Conservation (phyloP, 2,797 vertebrate species). For the Delichon dasypus region DNA sequence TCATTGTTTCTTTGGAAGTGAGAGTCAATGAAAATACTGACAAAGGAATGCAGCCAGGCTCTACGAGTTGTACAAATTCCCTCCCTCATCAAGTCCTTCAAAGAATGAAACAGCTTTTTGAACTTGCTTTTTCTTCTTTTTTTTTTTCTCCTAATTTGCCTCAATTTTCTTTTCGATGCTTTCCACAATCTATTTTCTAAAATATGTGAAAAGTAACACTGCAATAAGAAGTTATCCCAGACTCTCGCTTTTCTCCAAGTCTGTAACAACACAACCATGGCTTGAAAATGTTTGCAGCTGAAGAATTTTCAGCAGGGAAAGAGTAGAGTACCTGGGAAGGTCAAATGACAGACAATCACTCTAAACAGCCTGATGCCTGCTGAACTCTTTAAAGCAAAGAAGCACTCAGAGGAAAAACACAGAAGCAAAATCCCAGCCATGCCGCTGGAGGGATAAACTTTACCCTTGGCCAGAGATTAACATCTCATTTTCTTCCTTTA, state of each 20-base stretch:
- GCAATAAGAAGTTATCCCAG: not conserved
- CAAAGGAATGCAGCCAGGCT: conserved; percentile 14
- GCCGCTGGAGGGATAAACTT: not conserved
- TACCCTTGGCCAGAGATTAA: not conserved
- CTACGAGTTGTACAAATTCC: not conserved
- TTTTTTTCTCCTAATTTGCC: not conserved
- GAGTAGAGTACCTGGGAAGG: not conserved
- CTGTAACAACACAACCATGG: not conserved
- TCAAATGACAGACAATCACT: not conserved
- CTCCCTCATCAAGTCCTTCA: not conserved
- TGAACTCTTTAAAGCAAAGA: not conserved
- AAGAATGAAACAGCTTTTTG: not conserved
- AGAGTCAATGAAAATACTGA: conserved; percentile 35
- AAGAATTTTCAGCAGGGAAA: not conserved
- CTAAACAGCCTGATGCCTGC: not conserved
- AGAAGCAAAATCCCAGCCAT: not conserved
- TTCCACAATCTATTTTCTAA: not conserved
- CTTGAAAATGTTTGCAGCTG: not conserved
- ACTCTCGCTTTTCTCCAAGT: not conserved
- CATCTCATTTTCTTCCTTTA: not conserved
- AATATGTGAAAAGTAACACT: not conserved
- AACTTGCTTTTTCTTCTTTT: not conserved
- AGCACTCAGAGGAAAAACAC: not conserved
- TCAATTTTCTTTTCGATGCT: not conserved
- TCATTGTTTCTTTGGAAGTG: conserved; percentile 3